Percentiles rank a stretch among this genome's conserved stretches.
These are phyloP conservation scores for Cyprichromis sp. DNA, from an alignment of 2,113 vertebrate species.

Conservation along the genomic window DNA sequence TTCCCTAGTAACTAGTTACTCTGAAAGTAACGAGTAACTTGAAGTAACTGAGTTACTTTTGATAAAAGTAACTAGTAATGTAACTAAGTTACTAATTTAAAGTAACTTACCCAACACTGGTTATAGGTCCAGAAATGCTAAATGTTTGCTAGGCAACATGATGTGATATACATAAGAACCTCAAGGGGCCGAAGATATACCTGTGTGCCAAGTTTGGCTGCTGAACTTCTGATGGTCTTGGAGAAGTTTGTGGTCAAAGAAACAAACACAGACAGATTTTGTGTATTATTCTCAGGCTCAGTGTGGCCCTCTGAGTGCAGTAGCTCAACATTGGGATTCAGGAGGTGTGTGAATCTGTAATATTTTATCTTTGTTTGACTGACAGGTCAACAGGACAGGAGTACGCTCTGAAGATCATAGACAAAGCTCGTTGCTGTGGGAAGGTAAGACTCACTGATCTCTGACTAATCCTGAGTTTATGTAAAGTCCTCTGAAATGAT, in stretches of 20 bases:
- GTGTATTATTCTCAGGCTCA: background rate
- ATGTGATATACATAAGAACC: background rate
- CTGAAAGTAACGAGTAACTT: too few relatives aligned
- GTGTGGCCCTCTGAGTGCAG: background rate
- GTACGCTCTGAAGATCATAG: slow-evolving; percentile 95
- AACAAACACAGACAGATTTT: background rate
- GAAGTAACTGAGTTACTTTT: too few relatives aligned
- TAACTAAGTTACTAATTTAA: too few relatives aligned
- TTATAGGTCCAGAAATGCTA: background rate
- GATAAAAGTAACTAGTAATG: too few relatives aligned
- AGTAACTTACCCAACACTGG: too few relatives aligned
- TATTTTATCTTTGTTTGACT: background rate
- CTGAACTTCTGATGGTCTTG: background rate
- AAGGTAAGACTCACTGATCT: slow-evolving; percentile 72
- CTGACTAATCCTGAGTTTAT: background rate
- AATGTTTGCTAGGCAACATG: background rate
- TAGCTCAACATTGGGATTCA: background rate
- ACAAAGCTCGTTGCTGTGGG: slow-evolving; percentile 96
- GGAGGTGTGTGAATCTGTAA: background rate
- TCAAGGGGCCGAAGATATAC: background rate
- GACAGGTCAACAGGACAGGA: slow-evolving; percentile 89
- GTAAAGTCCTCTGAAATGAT: background rate
- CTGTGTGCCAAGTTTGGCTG: background rate
- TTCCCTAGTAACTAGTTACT: too few relatives aligned
- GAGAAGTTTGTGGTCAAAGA: background rate